Conservation (phyloP, 1,140 invertebrate species). For the Musca domestica region DNA sequence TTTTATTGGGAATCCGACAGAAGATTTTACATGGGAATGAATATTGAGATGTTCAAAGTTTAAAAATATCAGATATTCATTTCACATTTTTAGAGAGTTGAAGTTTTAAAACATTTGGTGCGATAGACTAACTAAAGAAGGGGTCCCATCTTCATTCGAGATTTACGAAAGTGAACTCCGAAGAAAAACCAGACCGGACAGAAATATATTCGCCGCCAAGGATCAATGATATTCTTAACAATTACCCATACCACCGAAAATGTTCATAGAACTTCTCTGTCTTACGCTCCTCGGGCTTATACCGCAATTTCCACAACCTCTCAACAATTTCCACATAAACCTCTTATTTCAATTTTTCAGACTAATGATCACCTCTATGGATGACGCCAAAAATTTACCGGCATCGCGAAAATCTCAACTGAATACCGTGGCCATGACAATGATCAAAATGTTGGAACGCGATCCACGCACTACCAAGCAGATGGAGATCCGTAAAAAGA, state of each 20-base stretch:
- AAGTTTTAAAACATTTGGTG: too few relatives aligned
- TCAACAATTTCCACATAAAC: neutral
- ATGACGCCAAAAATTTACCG: slow-evolving; percentile 63
- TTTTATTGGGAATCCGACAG: too few relatives aligned
- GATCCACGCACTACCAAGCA: slow-evolving; percentile 45
- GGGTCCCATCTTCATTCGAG: too few relatives aligned
- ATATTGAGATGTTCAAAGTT: too few relatives aligned
- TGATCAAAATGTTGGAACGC: slow-evolving; percentile 68
- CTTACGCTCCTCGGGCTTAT: neutral
- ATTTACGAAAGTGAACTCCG: too few relatives aligned
- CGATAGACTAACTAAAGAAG: too few relatives aligned
- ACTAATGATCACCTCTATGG: slow-evolving; percentile 63
- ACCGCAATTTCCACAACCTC: neutral
- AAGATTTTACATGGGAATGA: too few relatives aligned
- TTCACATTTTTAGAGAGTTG: too few relatives aligned
- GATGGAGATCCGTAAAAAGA: slow-evolving; percentile 36
- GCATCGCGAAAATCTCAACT: slow-evolving; percentile 65
- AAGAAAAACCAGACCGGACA: too few relatives aligned
- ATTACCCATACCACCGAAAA: slow-evolving; percentile 1
- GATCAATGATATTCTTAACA: too few relatives aligned
- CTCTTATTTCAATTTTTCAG: slow-evolving; percentile 39
- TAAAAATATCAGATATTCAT: too few relatives aligned
- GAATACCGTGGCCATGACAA: slow-evolving; percentile 67
- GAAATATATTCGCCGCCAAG: too few relatives aligned
- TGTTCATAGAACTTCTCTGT: neutral